Evolutionary conservation across 2,888 invertebrate species (phyloP), one percentile per base, ranked within the genome.

Genomic region (Tortrix viridana): DNA sequence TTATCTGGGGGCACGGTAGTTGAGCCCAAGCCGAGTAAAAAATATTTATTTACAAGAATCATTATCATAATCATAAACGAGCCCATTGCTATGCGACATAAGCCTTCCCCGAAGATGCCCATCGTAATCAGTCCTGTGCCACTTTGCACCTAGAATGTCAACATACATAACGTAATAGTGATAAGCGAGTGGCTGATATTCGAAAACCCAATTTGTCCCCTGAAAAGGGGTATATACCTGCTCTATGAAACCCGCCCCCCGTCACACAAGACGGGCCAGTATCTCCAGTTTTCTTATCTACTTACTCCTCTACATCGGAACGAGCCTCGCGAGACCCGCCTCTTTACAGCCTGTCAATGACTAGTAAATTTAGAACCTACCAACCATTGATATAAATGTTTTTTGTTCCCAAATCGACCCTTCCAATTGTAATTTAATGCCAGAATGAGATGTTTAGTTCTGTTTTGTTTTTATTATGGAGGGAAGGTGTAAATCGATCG

Each of bases 321-420:
- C 89, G 91, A 88, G 89, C 72, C 91, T 81, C 86, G 63, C 53
- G 88, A 78, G 89, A 73, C 75, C 80, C 79, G 85, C 85, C 88
- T 88, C 85, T 89, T 87, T 89, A 92, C 86, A 82, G 85, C 89
- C 91, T 92, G 92, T 92, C 92, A 90, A 92, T 92, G 92, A 89
- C 87, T 90, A 86, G 85, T 86, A 86, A 90, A 92, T 92, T 91
- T 90, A 89, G 89, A 90, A 86, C 89, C 85, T 82, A 72, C 80
- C 82, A 80, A 73, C 92, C 91, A 91, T 92, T 92, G 91, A 91
- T 89, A 92, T 91, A 89, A 92, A 92, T 92, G 92, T 92, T 92
- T 90, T 91, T 91, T 90, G 90, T 90, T 86, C 92, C 91, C 91
- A 86, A 87, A 88, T 87, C 89, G 84, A 80, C 86, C 84, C 82